Conservation (phyloP, 2,797 vertebrate species). For the Sphenodon punctatus region DNA sequence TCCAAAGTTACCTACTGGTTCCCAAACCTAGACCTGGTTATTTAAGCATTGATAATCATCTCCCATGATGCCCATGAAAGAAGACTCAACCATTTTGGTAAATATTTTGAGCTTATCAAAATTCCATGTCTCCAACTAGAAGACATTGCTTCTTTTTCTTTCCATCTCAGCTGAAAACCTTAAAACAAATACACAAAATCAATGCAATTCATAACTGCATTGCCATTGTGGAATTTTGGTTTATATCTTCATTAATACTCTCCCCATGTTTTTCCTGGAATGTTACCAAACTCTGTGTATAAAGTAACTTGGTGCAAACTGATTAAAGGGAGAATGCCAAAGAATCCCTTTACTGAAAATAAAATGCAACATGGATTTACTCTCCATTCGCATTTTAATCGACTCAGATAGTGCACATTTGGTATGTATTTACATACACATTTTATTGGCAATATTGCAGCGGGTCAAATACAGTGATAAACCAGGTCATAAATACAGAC, state of each 20-base stretch:
- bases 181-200: slow-evolving; percentile 1
- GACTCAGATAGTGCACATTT: not conserved
- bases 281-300: not conserved
- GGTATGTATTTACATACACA: not conserved
- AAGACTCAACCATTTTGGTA: not conserved
- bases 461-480: not conserved
- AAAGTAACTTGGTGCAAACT: not conserved
- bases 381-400: slow-evolving; percentile 6
- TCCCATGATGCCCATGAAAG: no score
- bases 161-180: not conserved
- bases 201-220: not conserved
- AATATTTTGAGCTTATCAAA: not conserved
- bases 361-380: not conserved
- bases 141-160: not conserved
- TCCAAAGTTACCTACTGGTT: not conserved
- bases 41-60: not conserved
- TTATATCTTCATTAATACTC: not conserved
- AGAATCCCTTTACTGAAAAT: not conserved
- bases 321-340: not conserved
- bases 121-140: not conserved
- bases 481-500: slow-evolving; percentile 13
- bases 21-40: not conserved
- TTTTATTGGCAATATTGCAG: slow-evolving; percentile 17
- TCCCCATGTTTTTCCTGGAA: not conserved
- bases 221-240: not conserved